A percentile compares a stretch with the other conserved stretches of the same genome.
Conservation (phyloP, 2,888 invertebrate species). For the Cryptus viduatorius region DNA sequence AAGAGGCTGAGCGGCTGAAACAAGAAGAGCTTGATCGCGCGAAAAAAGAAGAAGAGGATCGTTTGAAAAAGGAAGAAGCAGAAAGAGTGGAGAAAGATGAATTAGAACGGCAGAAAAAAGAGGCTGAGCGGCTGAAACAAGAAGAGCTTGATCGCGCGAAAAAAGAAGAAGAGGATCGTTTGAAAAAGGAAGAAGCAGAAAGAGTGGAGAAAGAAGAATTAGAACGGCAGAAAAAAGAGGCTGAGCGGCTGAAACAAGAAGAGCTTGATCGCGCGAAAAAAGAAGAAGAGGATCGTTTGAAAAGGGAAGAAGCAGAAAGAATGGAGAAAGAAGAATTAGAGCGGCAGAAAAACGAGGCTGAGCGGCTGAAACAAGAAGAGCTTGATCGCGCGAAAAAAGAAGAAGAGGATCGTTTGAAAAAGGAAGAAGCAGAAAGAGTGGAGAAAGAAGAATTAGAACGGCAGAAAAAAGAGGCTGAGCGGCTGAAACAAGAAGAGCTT, state of each 20-base stretch:
- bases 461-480: constrained; percentile 71
- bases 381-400: constrained; percentile 62
- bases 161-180: constrained; percentile 75
- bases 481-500: constrained; percentile 79
- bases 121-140: constrained; percentile 66
- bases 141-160: constrained; percentile 70
- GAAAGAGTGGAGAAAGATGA: constrained; percentile 54
- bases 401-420: constrained; percentile 10
- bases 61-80: constrained; percentile 32
- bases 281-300: constrained; percentile 64
- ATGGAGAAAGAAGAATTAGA: constrained; percentile 79
- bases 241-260: constrained; percentile 20
- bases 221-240: constrained; percentile 72
- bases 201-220: constrained; percentile 66
- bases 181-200: constrained; percentile 77
- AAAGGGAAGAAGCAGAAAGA: not conserved
- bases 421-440: constrained; percentile 40
- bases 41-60: constrained; percentile 64
- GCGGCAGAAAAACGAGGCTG: constrained; percentile 68
- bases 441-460: constrained; percentile 59
- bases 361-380: constrained; percentile 36
- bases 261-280: constrained; percentile 74
- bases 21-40: constrained; percentile 68
- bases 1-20: constrained; percentile 73
- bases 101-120: constrained; percentile 72